Evolutionary conservation across 2,888 invertebrate genomes (phyloP).

Genomic region (Xestia sexstrigata): DNA sequence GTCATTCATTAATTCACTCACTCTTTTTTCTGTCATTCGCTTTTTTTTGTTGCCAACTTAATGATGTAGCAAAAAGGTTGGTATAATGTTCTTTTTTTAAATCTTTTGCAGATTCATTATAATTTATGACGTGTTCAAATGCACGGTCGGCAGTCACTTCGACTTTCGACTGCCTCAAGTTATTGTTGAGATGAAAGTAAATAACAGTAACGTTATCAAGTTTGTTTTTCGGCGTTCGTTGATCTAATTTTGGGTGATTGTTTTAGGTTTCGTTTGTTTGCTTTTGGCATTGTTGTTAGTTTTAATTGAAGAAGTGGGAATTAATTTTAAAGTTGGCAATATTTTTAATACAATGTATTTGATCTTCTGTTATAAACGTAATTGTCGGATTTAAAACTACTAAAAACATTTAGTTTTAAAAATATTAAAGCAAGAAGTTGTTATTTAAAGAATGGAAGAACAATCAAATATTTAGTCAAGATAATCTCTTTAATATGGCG

Average conservation of each 20-base stretch:
- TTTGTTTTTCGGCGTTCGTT: slow-evolving; percentile 27
- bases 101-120: slow-evolving; percentile 60
- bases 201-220: slow-evolving; percentile 44
- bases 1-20: slow-evolving; percentile 65
- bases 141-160: slow-evolving; percentile 37
- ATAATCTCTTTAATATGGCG: neutral
- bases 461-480: neutral
- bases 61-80: slow-evolving; percentile 32
- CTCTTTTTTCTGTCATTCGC: slow-evolving; percentile 32
- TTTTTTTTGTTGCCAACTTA: slow-evolving; percentile 42
- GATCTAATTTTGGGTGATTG: slow-evolving; percentile 32
- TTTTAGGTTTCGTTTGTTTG: slow-evolving; percentile 14
- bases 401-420: neutral
- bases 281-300: neutral
- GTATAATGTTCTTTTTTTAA: slow-evolving; percentile 23
- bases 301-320: neutral
- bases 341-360: neutral
- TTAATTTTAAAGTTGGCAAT: neutral
- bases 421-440: neutral
- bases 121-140: slow-evolving; percentile 50
- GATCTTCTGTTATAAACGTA: neutral
- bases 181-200: slow-evolving; percentile 56
- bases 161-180: slow-evolving; percentile 29
- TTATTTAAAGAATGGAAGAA: neutral
- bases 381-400: neutral